Evolutionary conservation across 2,888 invertebrate genomes (phyloP), one percentile per base, ranked within the genome.

Genomic region (Epinotia demarniana): DNA sequence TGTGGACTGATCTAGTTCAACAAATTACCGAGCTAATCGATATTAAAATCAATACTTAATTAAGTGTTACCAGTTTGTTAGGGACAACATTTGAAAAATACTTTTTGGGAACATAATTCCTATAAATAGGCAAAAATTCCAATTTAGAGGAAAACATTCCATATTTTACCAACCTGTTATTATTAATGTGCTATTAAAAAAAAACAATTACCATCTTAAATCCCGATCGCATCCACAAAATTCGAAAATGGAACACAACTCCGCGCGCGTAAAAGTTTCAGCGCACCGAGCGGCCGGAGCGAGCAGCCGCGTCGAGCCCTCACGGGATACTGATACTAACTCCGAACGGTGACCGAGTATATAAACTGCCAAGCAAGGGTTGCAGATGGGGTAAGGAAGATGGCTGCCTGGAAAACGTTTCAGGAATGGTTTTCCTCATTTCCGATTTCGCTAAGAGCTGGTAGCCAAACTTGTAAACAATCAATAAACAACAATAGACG

Each of bases 321-420:
- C 89, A 87, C 86, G 89, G 82, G 83, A 81, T 74, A 92, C 92
- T 91, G 68, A 61, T n/a, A n/a, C n/a, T n/a, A n/a, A 33, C 27
- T 53, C 49, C 12, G 58, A 58, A 9, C 39, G 23, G 9, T 69
- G 87, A 66, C 19, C 43, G 16, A 11, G 60, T 16, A 33, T 88
- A 88, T 87, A 82, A 79, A 81, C 81, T 55, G 77, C 23, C 43
- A 6, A 58, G 77, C 23, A 46, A 6, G 70, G 67, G 63, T 63
- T 63, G 16, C 63, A 77, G 79, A 79, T 72, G 61, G 75, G 70
- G 53, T 18, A 23, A 12, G 23, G 23, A 60, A 60, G 13, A 53
- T 53, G 8, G 53, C 53, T 53, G 53, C 53, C 53, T 53, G 53
- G 53, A n/a, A 39, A 39, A 53, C n/a, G 0, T 5, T 49, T 49